Base-by-base conservation (phyloP, 2,888 invertebrate genomes). In the Pammene aurita region DNA sequence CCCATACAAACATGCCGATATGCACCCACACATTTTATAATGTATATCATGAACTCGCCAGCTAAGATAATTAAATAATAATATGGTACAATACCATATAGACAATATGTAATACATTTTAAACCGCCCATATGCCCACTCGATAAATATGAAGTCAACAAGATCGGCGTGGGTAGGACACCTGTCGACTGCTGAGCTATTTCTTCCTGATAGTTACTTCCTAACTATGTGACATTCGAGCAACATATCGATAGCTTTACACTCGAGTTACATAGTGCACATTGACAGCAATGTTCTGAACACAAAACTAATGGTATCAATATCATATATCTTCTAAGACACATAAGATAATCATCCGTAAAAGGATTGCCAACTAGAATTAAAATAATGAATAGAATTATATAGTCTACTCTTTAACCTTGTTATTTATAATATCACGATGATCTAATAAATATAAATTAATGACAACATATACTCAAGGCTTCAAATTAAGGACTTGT, bases 101-200 rank as follows among this genome's bases (percentile, higher is more conserved):
- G 26, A 67, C 46, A 67, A 42, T 42, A 50, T 62, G 50, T 26
- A 50, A 16, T 63, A 42, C 35, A 67, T 67, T 56, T 56, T 63
- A 67, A 41, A 18, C 41, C 67, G 67, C 67, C 67, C 48, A 56
- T 62, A 63, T 57, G 50, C 67, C 67, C 62, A 67, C 67, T 62
- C 62, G 56, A 10, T 13, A 4, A 46, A 55, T 38, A 41, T 35
- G 50, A 56, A 67, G 67, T 63, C 56, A 67, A 67, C 67, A 67
- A 57, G 62, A 16, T 26, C 11, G 11, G 18, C 9, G 66, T 52
- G 48, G 62, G 67, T 56, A n/a, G 67, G n/a, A 56, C 67, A 63
- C 50, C 67, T 67, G 67, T 42, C 50, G 55, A 57, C 50, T 5
- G 57, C n/a, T 42, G 44, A 46, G 54, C 16, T 46, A 54, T 46